Evolutionary conservation across 35 echinoderm and acorn worm genomes (phyloP).

Genomic region (Diadema setosum): DNA sequence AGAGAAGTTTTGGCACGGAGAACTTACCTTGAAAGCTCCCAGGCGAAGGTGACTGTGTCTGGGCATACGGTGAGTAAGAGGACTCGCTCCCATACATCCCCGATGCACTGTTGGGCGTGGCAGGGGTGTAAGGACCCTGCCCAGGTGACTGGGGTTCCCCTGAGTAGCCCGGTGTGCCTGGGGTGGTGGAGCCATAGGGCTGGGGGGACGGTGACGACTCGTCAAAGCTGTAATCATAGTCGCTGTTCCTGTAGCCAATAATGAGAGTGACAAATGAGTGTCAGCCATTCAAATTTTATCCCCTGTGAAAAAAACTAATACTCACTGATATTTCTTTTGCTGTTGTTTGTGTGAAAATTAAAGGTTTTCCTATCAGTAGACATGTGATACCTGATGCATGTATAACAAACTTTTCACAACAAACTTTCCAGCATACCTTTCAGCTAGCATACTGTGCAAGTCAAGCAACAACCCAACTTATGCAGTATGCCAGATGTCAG

Average conservation of each 20-base stretch:
- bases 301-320: neutral
- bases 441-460: too few species aligned
- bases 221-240: slow-evolving; percentile 86
- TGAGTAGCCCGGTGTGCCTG: slow-evolving; percentile 85
- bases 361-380: too few species aligned
- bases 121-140: slow-evolving; percentile 84
- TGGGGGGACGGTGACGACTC: slow-evolving; percentile 91
- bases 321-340: neutral
- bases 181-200: slow-evolving; percentile 75
- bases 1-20: too few species aligned
- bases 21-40: slow-evolving; percentile 92
- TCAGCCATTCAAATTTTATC: neutral
- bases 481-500: too few species aligned
- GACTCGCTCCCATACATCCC: slow-evolving; percentile 95
- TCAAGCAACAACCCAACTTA: too few species aligned
- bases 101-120: slow-evolving; percentile 71
- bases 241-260: slow-evolving; percentile 52
- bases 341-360: neutral
- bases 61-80: slow-evolving; percentile 81
- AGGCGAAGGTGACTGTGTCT: slow-evolving; percentile 71
- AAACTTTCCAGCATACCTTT: too few species aligned
- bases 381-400: too few species aligned
- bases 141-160: slow-evolving; percentile 65
- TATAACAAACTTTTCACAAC: too few species aligned
- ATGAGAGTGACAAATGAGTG: neutral